These are phyloP conservation scores for Xenus cinereus DNA, from an alignment of 2,113 vertebrate species.

Conservation along the genomic window DNA sequence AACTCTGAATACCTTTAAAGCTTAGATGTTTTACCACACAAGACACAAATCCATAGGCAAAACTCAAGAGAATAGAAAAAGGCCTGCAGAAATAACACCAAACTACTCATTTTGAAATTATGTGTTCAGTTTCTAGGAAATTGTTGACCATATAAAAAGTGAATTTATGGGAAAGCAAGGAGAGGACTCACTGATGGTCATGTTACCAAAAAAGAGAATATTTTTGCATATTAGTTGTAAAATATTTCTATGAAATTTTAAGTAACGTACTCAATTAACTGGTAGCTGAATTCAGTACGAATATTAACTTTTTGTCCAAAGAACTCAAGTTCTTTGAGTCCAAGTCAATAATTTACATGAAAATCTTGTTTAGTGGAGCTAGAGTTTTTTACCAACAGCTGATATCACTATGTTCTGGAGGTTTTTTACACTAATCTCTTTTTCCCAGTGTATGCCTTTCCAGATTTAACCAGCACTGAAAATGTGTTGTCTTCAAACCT, in stretches of 20 bases:
- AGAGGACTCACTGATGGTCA: neutral
- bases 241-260: neutral
- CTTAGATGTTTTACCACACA: neutral
- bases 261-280: neutral
- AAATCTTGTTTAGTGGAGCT: neutral
- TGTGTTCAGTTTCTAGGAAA: neutral
- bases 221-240: neutral
- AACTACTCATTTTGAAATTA: neutral
- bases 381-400: neutral
- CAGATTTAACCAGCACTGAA: neutral
- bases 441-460: conserved; percentile 11
- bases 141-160: neutral
- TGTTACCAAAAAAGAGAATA: neutral
- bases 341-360: neutral
- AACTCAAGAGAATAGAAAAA: neutral
- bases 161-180: neutral
- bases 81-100: neutral
- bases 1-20: neutral
- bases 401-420: neutral
- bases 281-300: neutral
- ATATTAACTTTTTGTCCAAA: neutral
- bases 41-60: neutral
- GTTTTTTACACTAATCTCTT: neutral
- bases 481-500: conserved; percentile 11
- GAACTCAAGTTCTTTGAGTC: neutral